These are phyloP conservation scores for Argynnis bischoffii DNA, from an alignment of 2,888 invertebrate species.

Conservation along the genomic window DNA sequence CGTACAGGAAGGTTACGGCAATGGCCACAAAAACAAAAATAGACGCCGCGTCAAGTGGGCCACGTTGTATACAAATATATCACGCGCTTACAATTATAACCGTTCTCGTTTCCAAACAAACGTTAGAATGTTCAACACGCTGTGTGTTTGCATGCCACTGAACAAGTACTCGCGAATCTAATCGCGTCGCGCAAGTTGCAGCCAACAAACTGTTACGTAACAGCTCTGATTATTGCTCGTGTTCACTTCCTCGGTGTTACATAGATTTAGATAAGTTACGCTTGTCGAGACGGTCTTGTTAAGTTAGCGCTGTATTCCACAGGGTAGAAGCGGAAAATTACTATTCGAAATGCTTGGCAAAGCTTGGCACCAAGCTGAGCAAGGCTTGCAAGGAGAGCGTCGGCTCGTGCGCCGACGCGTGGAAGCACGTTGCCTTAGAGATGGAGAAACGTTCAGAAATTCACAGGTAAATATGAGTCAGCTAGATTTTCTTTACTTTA, in stretches of 20 bases:
- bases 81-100: conserved; percentile 44
- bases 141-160: too few species aligned
- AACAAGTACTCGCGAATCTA: neutral
- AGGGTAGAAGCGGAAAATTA: conserved; percentile 95
- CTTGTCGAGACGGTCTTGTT: neutral
- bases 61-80: conserved; percentile 58
- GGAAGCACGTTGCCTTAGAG: conserved; percentile 95
- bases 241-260: conserved; percentile 10
- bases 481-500: neutral
- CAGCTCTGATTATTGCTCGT: neutral
- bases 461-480: conserved; percentile 82
- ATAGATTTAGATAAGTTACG: conserved; percentile 3
- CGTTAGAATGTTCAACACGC: neutral
- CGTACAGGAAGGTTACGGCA: conserved; percentile 56
- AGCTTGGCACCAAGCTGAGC: conserved; percentile 91
- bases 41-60: conserved; percentile 69
- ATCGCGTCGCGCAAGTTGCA: conserved; percentile 23
- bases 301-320: conserved; percentile 51
- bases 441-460: conserved; percentile 96
- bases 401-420: conserved; percentile 92
- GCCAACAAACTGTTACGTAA: conserved; percentile 10
- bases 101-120: conserved; percentile 37
- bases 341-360: conserved; percentile 94
- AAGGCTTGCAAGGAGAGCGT: conserved; percentile 91
- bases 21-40: conserved; percentile 68